Evolutionary conservation across 2,797 vertebrate genomes (phyloP), one percentile per base, ranked within the genome.

Genomic region (Melanotaenia boesemani): DNA sequence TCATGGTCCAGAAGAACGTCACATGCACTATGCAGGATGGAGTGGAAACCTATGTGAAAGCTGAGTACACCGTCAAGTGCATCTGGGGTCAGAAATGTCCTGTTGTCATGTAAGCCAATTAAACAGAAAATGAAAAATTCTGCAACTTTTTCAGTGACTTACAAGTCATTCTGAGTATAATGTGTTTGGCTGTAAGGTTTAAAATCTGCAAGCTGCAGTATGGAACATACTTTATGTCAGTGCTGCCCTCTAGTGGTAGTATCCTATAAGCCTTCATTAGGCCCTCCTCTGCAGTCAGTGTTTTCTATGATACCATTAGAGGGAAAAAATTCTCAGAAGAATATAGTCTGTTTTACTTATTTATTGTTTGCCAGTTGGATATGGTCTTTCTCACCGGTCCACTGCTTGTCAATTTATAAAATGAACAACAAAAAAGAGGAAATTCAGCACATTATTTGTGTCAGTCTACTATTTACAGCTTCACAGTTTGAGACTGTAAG

Each of bases 21-120:
- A 97, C 97, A 0, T 99, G 98, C 83, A 91, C 88, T 5, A 93
- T 97, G 92, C 98, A 98, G 91, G 97, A 99, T 0, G 97, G 97
- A 65, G 93, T 94, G 0, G 93, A 95, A 56, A 96, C 96, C 82
- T 98, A 96, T 4, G 85, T 98, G 80, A 99, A 97, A 89, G 96
- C 98, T 0, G 97, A 99, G 77, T 99, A 98, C 92, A 97, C 95
- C 87, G 94, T 93, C 83, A 98, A 97, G 84, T 99, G 98, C 93
- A 95, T 95, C 89, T 98, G 98, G 98, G 97, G 97, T 44, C 96
- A 97, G 91, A 99, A 97, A 89, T 99, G 98, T 86, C 96, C 96
- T 0, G 96, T 95, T 77, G 92, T 99, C 74, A 93, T 95, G 97
- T 99, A 93, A 95, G 98, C 96, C 67, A 46, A 24, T 22, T 16